Evolutionary conservation across 1,140 invertebrate species (phyloP).

Genomic region (Hermetia illucens): DNA sequence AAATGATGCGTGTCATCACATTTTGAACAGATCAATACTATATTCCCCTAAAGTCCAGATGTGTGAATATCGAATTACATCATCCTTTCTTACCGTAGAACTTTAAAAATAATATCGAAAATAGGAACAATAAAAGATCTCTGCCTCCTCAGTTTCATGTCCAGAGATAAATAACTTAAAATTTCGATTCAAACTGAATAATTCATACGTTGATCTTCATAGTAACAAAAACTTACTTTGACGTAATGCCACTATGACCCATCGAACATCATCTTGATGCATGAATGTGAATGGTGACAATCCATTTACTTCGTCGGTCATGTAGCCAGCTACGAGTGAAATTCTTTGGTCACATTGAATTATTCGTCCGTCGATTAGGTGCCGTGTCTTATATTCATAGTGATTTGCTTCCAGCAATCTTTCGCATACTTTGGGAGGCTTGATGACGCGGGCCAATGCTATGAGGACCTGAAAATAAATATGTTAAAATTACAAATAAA

Average conservation of each 20-base stretch:
- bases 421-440: slow-evolving; percentile 51
- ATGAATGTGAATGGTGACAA: slow-evolving; percentile 72
- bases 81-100: too few relatives aligned
- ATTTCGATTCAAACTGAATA: too few relatives aligned
- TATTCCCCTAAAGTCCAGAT: too few relatives aligned
- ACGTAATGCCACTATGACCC: slow-evolving; percentile 65
- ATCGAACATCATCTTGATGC: slow-evolving; percentile 70
- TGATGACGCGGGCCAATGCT: slow-evolving; percentile 45
- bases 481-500: slow-evolving; percentile 8
- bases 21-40: too few relatives aligned
- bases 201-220: not conserved
- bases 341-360: slow-evolving; percentile 76
- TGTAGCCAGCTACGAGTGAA: slow-evolving; percentile 68
- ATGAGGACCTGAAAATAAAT: slow-evolving; percentile 41
- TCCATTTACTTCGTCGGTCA: slow-evolving; percentile 68
- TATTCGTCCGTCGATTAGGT: slow-evolving; percentile 69
- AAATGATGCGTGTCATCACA: too few relatives aligned
- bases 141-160: slow-evolving; percentile 13
- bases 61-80: too few relatives aligned
- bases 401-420: slow-evolving; percentile 54
- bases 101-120: too few relatives aligned
- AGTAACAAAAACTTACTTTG: slow-evolving; percentile 52
- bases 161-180: slow-evolving; percentile 10
- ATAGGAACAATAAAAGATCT: slow-evolving; percentile 11
- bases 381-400: slow-evolving; percentile 73